These are phyloP conservation scores for Thalassoma bifasciatum DNA, from an alignment of 2,113 vertebrate genomes.

Conservation along the genomic window DNA sequence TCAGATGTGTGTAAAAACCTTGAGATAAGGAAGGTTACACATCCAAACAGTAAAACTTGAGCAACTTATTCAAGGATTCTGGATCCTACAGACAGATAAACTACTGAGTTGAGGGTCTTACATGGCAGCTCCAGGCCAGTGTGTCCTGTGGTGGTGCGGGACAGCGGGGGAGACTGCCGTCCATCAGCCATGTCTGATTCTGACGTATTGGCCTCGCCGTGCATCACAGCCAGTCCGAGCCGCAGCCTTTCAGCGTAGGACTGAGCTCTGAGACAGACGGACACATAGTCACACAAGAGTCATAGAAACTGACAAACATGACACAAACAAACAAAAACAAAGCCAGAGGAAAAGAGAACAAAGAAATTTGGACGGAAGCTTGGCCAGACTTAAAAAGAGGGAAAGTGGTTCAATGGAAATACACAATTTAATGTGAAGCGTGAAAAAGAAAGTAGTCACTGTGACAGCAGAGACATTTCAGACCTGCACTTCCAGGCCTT, in stretches of 20 bases:
- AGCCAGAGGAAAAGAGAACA: neutral
- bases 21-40: too few relatives aligned
- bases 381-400: neutral
- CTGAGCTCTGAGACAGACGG: slow-evolving; percentile 87
- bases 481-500: neutral
- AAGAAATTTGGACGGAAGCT: slow-evolving; percentile 3
- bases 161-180: slow-evolving; percentile 90
- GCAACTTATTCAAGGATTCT: too few relatives aligned
- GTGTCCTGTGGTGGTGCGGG: slow-evolving; percentile 89
- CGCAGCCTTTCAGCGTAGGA: slow-evolving; percentile 95
- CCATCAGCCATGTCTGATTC: slow-evolving; percentile 96
- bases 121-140: slow-evolving; percentile 93
- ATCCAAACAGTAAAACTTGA: too few relatives aligned
- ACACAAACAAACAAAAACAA: neutral
- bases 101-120: slow-evolving; percentile 77
- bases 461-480: neutral
- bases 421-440: neutral
- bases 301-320: slow-evolving; percentile 20
- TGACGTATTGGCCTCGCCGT: slow-evolving; percentile 91
- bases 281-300: slow-evolving; percentile 25
- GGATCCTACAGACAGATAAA: neutral
- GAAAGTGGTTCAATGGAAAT: neutral
- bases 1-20: too few relatives aligned
- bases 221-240: slow-evolving; percentile 94
- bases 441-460: neutral